Evolutionary conservation across 1,140 invertebrate species (phyloP).

Genomic region (Leptinotarsa undecemlineata): DNA sequence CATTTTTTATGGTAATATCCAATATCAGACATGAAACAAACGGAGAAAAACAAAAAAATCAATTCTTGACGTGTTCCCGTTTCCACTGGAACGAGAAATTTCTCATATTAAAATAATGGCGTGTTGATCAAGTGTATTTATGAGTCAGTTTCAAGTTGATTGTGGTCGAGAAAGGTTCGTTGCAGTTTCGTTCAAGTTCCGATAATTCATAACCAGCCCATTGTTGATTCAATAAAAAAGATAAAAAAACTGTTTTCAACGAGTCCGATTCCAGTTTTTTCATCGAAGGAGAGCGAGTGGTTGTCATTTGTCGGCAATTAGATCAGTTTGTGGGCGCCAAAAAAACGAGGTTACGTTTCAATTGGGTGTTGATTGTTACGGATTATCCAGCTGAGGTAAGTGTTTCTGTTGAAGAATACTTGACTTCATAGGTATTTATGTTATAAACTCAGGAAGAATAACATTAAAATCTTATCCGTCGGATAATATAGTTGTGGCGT

Average conservation of each 20-base stretch:
- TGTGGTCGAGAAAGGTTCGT: conserved; percentile 37
- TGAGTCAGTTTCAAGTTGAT: conserved; percentile 41
- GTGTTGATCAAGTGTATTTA: conserved; percentile 37
- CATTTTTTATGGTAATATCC: too few species aligned
- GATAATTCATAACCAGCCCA: too few species aligned
- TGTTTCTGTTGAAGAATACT: too few species aligned
- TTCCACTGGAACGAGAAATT: conserved; percentile 3
- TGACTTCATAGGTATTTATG: too few species aligned
- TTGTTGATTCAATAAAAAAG: too few species aligned
- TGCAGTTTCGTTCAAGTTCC: conserved; percentile 4
- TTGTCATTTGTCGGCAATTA: conserved; percentile 1
- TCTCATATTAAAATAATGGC: conserved; percentile 36
- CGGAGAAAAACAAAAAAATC: neutral
- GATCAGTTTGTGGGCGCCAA: neutral
- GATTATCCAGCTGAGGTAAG: too few species aligned
- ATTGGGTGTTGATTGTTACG: neutral
- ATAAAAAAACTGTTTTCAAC: too few species aligned
- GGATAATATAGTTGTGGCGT: too few species aligned
- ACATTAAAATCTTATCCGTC: too few species aligned
- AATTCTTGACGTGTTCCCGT: neutral
- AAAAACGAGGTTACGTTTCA: neutral
- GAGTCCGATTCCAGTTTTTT: too few species aligned
- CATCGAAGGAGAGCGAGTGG: neutral
- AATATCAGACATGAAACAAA: neutral
- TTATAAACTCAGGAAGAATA: too few species aligned